Evolutionary conservation across 2,888 invertebrate species (phyloP).

Genomic region (Anoplius nigerrimus): DNA sequence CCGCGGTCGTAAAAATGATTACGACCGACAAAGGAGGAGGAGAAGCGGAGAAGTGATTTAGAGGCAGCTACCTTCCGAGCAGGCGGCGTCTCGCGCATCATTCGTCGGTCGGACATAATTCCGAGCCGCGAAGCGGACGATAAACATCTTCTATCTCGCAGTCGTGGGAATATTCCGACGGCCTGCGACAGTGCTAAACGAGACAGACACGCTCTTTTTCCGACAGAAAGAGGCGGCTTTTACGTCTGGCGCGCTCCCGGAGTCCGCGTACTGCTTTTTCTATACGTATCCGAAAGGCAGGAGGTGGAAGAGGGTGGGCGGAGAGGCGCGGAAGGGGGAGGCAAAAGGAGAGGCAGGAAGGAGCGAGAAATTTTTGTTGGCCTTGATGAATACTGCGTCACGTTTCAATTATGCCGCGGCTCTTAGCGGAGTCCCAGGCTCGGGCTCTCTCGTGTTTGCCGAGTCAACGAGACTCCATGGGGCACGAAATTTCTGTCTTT

Average conservation of each 20-base stretch:
- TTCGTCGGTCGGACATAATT: too few species aligned
- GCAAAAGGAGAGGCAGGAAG: background rate
- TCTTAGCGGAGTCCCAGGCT: background rate
- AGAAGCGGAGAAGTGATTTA: too few species aligned
- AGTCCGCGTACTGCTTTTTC: too few species aligned
- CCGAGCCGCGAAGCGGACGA: background rate
- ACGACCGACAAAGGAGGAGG: too few species aligned
- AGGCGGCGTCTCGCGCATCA: too few species aligned
- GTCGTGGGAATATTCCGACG: slow-evolving; percentile 25
- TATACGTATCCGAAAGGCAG: too few species aligned
- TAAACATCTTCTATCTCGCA: slow-evolving; percentile 23
- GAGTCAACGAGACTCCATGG: slow-evolving; percentile 8
- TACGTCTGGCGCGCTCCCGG: background rate
- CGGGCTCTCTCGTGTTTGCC: background rate
- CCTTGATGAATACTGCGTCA: background rate
- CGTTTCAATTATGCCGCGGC: slow-evolving; percentile 4
- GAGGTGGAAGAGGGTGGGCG: background rate
- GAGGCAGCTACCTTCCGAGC: too few species aligned
- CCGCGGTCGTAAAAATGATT: too few species aligned
- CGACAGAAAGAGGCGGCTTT: background rate
- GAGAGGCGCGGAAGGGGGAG: background rate
- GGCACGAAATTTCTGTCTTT: slow-evolving; percentile 1
- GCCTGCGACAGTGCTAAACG: slow-evolving; percentile 16
- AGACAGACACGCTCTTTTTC: background rate
- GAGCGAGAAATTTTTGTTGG: slow-evolving; percentile 1